phyloP scores from a whole-genome alignment of 2,888 invertebrate species.

The Drosophila merina region DNA sequence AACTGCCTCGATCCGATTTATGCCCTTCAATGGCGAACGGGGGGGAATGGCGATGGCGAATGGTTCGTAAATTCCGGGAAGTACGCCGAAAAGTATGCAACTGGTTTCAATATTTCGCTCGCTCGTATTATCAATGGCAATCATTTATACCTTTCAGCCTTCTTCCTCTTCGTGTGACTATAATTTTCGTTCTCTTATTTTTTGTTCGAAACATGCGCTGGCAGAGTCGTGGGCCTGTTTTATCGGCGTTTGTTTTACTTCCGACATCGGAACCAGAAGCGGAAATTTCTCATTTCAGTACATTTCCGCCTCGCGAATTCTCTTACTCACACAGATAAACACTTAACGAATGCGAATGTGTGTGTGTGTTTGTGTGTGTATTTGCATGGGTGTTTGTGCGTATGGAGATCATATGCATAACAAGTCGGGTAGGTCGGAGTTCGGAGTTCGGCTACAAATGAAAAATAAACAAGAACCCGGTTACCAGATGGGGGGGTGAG shows the following conservation, averaged over 20 bases:
- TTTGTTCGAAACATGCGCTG: constrained; percentile 10
- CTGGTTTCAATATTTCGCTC: constrained; percentile 63
- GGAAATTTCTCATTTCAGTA: constrained; percentile 78
- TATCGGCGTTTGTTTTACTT: constrained; percentile 77
- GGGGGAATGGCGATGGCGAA: constrained; percentile 26
- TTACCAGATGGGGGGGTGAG: constrained; percentile 48
- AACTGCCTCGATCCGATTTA: constrained; percentile 49
- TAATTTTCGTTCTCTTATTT: constrained; percentile 7
- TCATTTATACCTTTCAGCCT: constrained; percentile 56
- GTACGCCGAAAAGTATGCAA: constrained; percentile 61
- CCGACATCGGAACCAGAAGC: constrained; percentile 77
- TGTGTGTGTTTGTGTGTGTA: background rate
- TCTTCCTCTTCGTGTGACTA: constrained; percentile 16
- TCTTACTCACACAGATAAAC: constrained; percentile 20
- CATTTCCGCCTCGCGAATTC: constrained; percentile 63
- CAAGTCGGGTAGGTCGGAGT: constrained; percentile 29
- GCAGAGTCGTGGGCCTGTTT: constrained; percentile 52
- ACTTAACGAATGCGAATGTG: background rate
- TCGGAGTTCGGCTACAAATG: constrained; percentile 38
- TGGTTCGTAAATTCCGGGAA: constrained; percentile 57
- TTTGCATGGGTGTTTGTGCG: background rate
- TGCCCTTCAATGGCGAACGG: constrained; percentile 51
- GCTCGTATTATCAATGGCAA: constrained; percentile 63
- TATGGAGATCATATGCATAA: constrained; percentile 68
- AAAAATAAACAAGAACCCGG: constrained; percentile 64